A percentile compares a stretch with the other conserved stretches of the same genome.
phyloP scores from a whole-genome alignment of 2,888 invertebrate genomes.

The Acanthopleura granulata region DNA sequence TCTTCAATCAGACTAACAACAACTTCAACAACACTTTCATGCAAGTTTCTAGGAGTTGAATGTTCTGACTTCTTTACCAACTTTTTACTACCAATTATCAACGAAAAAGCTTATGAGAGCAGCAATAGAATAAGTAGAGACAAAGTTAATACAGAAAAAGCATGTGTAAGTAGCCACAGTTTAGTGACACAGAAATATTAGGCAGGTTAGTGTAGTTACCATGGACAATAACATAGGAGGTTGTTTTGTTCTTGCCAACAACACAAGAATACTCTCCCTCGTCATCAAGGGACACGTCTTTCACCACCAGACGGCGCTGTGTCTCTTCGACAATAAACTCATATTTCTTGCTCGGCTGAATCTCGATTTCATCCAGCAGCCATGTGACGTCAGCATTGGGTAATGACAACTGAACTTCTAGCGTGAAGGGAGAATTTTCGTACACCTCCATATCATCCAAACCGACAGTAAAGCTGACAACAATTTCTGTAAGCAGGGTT shows the following conservation, averaged over 20 bases:
- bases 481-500: background rate
- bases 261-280: constrained; percentile 64
- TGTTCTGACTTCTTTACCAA: too few species aligned
- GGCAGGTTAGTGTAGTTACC: constrained; percentile 16
- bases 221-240: constrained; percentile 17
- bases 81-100: too few species aligned
- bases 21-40: too few species aligned
- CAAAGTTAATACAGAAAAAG: too few species aligned
- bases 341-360: constrained; percentile 25
- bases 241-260: constrained; percentile 44
- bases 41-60: too few species aligned
- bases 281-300: constrained; percentile 62
- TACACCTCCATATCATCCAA: constrained; percentile 34
- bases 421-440: constrained; percentile 24
- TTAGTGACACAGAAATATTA: background rate
- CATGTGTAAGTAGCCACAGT: background rate
- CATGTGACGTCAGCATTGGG: constrained; percentile 26
- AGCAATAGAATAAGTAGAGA: constrained; percentile 87
- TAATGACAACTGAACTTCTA: constrained; percentile 23
- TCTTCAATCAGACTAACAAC: too few species aligned
- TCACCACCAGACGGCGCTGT: constrained; percentile 57
- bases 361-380: constrained; percentile 20
- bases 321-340: constrained; percentile 49
- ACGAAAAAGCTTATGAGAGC: constrained; percentile 72
- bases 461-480: constrained; percentile 19